Evolutionary conservation across 2,797 vertebrate species (phyloP).

Genomic region (Malacoraja senta): DNA sequence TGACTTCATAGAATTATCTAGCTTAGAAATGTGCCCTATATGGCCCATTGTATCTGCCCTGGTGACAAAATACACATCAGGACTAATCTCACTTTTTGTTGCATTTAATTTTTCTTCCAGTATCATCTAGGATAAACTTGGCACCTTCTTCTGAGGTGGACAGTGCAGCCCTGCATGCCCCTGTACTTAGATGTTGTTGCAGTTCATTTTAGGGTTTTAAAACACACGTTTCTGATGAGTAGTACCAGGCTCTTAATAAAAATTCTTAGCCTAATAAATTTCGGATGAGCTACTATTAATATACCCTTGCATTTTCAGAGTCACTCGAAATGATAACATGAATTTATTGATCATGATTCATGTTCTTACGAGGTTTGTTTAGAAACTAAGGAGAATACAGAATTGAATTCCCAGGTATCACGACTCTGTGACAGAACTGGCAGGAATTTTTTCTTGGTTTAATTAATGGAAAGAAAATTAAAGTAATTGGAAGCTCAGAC

Average conservation of each 20-base stretch:
- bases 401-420: background rate
- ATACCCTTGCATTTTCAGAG: too few species aligned
- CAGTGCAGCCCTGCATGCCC: background rate
- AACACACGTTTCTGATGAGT: background rate
- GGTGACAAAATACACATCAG: too few species aligned
- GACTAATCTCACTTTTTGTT: too few species aligned
- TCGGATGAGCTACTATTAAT: background rate
- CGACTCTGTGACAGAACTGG: background rate
- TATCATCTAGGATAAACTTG: background rate
- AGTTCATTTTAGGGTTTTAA: background rate
- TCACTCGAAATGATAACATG: background rate
- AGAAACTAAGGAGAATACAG: background rate
- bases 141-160: background rate
- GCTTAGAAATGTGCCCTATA: too few species aligned
- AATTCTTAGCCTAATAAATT: background rate
- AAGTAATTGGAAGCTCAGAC: too few species aligned
- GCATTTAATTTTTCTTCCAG: too few species aligned
- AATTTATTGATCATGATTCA: background rate
- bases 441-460: background rate
- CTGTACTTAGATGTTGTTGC: background rate
- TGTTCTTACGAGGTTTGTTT: background rate
- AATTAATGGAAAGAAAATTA: background rate
- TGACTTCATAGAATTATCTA: too few species aligned
- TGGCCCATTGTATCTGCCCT: too few species aligned
- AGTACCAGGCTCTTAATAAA: background rate